Base-by-base conservation (phyloP, 1,140 invertebrate genomes). In the Chelonus insularis region DNA sequence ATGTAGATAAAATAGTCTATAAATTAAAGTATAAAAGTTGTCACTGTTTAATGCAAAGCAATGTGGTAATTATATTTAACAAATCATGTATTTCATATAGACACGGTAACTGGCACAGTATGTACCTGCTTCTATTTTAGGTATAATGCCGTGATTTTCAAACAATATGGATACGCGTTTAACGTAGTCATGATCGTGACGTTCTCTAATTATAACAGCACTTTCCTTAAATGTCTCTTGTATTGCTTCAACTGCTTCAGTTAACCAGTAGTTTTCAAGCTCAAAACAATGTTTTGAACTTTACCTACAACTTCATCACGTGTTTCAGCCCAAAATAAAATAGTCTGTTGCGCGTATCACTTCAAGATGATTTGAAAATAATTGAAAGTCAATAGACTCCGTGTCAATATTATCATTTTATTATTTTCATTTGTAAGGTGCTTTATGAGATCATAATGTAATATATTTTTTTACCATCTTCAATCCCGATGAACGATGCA, bases 191-290 rank as follows among this genome's bases (percentile, higher is more conserved):
- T 57, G 63, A 45, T 65, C 63, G 51, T 61, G 63, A 61, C 57
- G 57, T 57, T 61, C 25, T 60, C 45, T 65, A 65, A 65, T 65
- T 65, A 65, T 65, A 65, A 65, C 51, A 32, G 25, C 12, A 60
- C 52, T 60, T 60, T 60, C 45, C 63, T 47, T 43, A 64, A 64
- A 64, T 60, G 58, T 64, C 58, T 36, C 54, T 60, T 60, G 32
- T 12, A 48, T 48, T 7, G 39, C 12, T 23, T 51, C 41, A 18
- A 32, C 36, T 7, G 25, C 25, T 57, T 57, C 63, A 57, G 63
- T 60, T 29, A 36, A 34, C 51, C 29, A 11, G 45, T 12, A 50
- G 41, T 50, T 57, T 47, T 39, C 23, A 43, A 37, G 7, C 16
- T 8, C 14, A 29, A 51, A 39, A 39, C 39, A 56, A 18, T 4